Evolutionary conservation across 2,888 invertebrate species (phyloP).

Genomic region (Dolichomitus sp.): DNA sequence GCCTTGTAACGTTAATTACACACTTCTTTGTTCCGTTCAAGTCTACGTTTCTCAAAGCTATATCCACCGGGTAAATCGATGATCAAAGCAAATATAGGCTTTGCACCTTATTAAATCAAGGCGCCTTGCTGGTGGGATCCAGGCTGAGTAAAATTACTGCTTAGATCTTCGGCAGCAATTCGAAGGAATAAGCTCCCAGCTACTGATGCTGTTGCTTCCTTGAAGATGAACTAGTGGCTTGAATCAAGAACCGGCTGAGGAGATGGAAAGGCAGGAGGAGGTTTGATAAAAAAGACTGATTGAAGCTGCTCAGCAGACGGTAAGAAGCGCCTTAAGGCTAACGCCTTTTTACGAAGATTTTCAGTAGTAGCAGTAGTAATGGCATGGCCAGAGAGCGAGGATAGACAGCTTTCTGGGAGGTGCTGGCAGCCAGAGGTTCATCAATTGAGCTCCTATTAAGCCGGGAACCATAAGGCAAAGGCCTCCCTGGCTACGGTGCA

Average conservation of each 20-base stretch:
- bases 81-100: constrained; percentile 28
- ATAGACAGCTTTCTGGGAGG: constrained; percentile 18
- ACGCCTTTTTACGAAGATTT: constrained; percentile 46
- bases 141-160: constrained; percentile 37
- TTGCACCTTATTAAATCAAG: constrained; percentile 23
- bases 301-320: constrained; percentile 49
- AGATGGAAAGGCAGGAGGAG: constrained; percentile 9
- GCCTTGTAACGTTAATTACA: neutral
- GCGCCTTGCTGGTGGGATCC: constrained; percentile 8
- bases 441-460: constrained; percentile 59
- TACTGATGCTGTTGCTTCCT: constrained; percentile 15
- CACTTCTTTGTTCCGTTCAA: neutral
- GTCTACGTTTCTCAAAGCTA: neutral
- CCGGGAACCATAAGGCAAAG: constrained; percentile 22
- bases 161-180: constrained; percentile 23
- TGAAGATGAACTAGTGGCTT: constrained; percentile 27
- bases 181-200: constrained; percentile 23
- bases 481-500: neutral
- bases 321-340: constrained; percentile 51
- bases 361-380: constrained; percentile 10
- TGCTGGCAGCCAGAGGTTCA: constrained; percentile 39
- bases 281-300: constrained; percentile 53
- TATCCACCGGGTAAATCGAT: constrained; percentile 1
- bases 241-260: constrained; percentile 22
- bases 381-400: constrained; percentile 7